These are phyloP conservation scores for Phalloptychus januarius DNA, from an alignment of 2,797 vertebrate species.

Conservation along the genomic window DNA sequence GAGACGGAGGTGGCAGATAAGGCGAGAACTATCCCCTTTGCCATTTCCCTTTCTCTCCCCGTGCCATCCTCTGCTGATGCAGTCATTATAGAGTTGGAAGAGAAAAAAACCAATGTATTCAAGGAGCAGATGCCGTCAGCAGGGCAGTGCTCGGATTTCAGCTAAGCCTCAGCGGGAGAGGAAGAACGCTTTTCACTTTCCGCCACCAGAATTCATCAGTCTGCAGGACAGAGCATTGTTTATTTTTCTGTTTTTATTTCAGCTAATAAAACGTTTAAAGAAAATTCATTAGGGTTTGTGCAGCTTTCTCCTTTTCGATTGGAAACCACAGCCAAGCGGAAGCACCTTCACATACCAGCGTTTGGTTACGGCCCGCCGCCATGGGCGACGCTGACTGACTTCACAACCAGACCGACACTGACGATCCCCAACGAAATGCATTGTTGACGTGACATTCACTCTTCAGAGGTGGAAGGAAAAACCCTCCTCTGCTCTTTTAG, in stretches of 20 bases:
- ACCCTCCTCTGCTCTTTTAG: conserved; percentile 5
- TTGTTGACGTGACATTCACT: conserved; percentile 43
- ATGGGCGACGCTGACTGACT: conserved; percentile 30
- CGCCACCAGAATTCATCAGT: conserved; percentile 21
- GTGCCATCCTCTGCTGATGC: conserved; percentile 34
- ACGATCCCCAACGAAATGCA: conserved; percentile 37
- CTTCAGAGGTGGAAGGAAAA: conserved; percentile 14
- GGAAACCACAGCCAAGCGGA: not conserved
- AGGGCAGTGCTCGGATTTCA: conserved; percentile 26
- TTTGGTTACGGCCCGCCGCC: conserved; percentile 45
- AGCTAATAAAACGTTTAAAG: not conserved
- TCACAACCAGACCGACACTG: conserved; percentile 22
- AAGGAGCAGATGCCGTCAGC: conserved; percentile 33
- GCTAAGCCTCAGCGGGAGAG: conserved; percentile 20
- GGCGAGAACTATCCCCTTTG: conserved; percentile 20
- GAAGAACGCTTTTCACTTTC: conserved; percentile 11
- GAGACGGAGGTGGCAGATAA: conserved; percentile 29
- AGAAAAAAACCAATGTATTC: conserved; percentile 21
- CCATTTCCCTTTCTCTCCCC: conserved; percentile 11
- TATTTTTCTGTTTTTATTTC: not conserved
- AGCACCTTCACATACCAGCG: conserved; percentile 38
- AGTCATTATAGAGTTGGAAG: conserved; percentile 21
- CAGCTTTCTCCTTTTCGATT: not conserved
- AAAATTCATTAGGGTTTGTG: not conserved
- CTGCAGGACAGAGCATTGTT: not conserved